phyloP scores from a whole-genome alignment of 2,888 invertebrate genomes.

The Prostheceraeus crozeri region DNA sequence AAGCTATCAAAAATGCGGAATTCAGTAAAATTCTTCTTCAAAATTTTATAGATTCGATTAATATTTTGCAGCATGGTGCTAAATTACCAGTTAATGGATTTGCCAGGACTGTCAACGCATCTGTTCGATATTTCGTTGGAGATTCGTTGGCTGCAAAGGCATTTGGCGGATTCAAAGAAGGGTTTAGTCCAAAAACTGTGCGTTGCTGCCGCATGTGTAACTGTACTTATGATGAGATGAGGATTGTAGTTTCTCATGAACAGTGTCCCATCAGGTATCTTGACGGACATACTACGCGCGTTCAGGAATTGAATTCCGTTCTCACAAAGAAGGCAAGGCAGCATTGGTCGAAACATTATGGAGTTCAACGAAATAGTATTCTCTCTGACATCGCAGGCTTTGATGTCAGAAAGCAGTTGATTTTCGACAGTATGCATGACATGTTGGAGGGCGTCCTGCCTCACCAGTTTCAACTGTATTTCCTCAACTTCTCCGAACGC shows the following conservation, averaged over 20 bases:
- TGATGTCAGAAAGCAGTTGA: background rate
- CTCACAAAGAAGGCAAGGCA: background rate
- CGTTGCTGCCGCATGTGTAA: slow-evolving; percentile 13
- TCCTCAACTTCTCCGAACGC: background rate
- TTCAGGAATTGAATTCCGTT: background rate
- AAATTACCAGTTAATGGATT: too few relatives aligned
- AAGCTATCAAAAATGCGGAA: too few relatives aligned
- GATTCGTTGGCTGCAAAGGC: background rate
- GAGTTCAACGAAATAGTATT: background rate
- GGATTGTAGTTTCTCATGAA: background rate
- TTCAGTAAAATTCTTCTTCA: too few relatives aligned
- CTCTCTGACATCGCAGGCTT: background rate
- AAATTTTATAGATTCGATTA: too few relatives aligned
- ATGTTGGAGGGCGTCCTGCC: slow-evolving; percentile 5
- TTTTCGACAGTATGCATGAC: slow-evolving; percentile 16
- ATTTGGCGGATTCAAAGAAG: background rate
- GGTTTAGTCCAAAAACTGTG: background rate
- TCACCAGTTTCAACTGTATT: background rate
- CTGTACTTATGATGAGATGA: background rate
- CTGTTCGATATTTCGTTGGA: too few relatives aligned
- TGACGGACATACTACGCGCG: background rate
- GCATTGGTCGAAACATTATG: background rate
- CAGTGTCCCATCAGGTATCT: background rate
- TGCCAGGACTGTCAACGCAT: too few relatives aligned
- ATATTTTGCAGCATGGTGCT: too few relatives aligned